A percentile compares a stretch with the other conserved stretches of the same genome.
Evolutionary conservation across 2,888 invertebrate species (phyloP).

Genomic region (Drosophila atroscutellata): DNA sequence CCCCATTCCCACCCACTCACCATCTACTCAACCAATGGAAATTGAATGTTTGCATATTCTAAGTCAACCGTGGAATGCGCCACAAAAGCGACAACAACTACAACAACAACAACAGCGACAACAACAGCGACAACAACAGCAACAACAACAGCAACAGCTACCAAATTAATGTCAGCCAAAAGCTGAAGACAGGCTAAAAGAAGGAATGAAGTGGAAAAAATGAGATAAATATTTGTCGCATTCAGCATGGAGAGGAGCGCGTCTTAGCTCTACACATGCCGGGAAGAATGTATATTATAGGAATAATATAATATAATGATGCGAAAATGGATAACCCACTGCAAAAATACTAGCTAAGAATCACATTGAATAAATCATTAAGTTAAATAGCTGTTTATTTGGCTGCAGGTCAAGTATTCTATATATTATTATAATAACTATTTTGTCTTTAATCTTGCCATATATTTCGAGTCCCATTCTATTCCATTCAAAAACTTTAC

Average conservation of each 20-base stretch:
- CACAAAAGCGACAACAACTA: constrained; percentile 31
- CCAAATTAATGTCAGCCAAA: constrained; percentile 17
- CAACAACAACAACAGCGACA: not conserved
- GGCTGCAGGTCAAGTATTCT: not conserved
- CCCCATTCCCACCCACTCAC: not conserved
- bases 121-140: not conserved
- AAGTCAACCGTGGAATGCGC: constrained; percentile 72
- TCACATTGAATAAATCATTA: not conserved
- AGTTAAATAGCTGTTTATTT: not conserved
- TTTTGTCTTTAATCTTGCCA: not conserved
- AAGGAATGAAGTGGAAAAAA: not conserved
- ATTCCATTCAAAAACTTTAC: not conserved
- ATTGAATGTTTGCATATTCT: constrained; percentile 80
- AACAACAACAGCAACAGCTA: constrained; percentile 8
- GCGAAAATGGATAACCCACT: not conserved
- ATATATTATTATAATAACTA: no score
- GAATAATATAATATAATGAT: not conserved
- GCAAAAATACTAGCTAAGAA: not conserved
- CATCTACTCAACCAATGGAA: constrained; percentile 38
- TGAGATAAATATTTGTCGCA: constrained; percentile 14
- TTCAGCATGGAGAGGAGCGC: constrained; percentile 13
- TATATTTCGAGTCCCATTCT: not conserved
- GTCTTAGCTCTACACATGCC: not conserved
- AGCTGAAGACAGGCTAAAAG: not conserved
- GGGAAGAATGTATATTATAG: not conserved